Evolutionary conservation across 2,113 vertebrate species (phyloP).

Genomic region (Sinosuthora webbiana): DNA sequence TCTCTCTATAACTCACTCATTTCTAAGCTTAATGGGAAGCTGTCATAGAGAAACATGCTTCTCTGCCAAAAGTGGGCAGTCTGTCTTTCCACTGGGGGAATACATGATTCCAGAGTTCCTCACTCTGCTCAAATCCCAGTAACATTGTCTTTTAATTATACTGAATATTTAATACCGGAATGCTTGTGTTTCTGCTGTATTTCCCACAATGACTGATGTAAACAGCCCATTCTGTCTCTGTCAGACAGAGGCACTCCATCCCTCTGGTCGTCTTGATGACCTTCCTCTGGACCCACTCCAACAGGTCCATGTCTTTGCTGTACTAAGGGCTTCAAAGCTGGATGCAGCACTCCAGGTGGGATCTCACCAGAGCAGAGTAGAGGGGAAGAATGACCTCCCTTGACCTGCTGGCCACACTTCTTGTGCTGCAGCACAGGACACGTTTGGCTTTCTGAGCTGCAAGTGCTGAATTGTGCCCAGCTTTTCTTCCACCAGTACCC

Average conservation of each 20-base stretch:
- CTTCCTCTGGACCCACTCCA: background rate
- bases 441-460: fast-evolving
- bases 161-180: constrained; percentile 13
- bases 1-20: constrained; percentile 54
- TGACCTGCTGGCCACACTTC: fast-evolving
- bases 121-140: background rate
- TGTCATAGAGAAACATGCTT: constrained; percentile 31
- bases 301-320: background rate
- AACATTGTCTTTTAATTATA: constrained; percentile 28
- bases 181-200: background rate
- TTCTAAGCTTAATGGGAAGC: constrained; percentile 47
- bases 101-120: background rate
- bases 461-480: background rate
- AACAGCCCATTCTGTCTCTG: background rate
- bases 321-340: background rate
- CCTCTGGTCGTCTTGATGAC: fast-evolving
- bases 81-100: constrained; percentile 19
- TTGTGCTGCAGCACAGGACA: background rate
- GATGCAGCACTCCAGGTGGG: background rate
- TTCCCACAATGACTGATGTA: background rate
- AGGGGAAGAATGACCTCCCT: background rate
- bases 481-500: background rate
- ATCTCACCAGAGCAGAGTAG: background rate
- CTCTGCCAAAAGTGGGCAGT: constrained; percentile 44
- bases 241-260: background rate